Evolutionary conservation across 1,140 invertebrate species (phyloP), one percentile per base, ranked within the genome.

Genomic region (Drosophila busckii): DNA sequence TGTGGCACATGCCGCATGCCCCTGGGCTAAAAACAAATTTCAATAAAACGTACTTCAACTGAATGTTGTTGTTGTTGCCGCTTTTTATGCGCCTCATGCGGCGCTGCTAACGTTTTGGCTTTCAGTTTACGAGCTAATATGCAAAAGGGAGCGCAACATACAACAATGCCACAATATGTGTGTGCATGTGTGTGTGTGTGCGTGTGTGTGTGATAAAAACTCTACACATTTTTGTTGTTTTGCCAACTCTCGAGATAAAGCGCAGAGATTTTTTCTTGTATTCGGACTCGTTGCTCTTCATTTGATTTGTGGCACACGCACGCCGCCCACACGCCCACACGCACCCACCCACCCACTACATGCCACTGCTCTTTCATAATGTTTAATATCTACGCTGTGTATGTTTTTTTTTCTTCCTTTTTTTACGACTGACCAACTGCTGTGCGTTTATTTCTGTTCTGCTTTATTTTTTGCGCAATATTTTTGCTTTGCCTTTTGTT

Each of bases 21-120:
- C 16, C 10, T 26, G 12, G 44, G 55, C 66, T 70, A 78, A 71
- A n/a, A n/a, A 62, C 67, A 76, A 76, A 76, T 80, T 78, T 76
- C 73, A 76, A 76, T 76, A 80, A 76, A 76, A 80, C 34, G 73
- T 63, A 67, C 63, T 76, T 80, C 73, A 80, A 76, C 73, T 71
- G 71, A 65, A 65, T 60, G 22, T 46, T 15, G 41, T 19, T 35
- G 70, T 65, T 60, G 22, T 46, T 15, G 41, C 20, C 41, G 45
- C 53, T 67, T 75, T 76, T 76, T 53, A 62, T 54, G 56, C 44
- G 48, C 70, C 59, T 59, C 70, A 73, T 75, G 64, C 48, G 66
- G 60, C 32, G 55, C 50, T 41, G 63, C 44, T 67, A 71, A 71
- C 42, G 26, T 53, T 71, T 64, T 59, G 32, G 34, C 61, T 64